A percentile compares a stretch with the other conserved stretches of the same genome.
Evolutionary conservation across 2,888 invertebrate species (phyloP).

Genomic region (Scaptomyza caliginosa): DNA sequence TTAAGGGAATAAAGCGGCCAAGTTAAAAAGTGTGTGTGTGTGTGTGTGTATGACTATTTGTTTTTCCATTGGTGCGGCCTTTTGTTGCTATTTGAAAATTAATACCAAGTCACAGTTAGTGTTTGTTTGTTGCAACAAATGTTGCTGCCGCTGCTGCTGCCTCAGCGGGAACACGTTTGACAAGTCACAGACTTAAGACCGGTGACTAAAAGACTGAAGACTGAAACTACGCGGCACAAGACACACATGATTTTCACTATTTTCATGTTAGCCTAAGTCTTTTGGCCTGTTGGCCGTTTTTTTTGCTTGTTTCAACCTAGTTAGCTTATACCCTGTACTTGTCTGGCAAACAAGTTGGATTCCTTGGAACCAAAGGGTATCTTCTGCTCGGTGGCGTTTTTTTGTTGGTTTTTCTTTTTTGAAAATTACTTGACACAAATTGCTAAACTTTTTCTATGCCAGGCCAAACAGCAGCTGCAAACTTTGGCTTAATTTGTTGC

Average conservation of each 20-base stretch:
- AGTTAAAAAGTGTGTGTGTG: slow-evolving; percentile 13
- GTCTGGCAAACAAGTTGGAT: no score
- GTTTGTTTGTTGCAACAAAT: slow-evolving; percentile 32
- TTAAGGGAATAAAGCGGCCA: slow-evolving; percentile 30
- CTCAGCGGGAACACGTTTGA: slow-evolving; percentile 76
- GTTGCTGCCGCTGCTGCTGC: slow-evolving; percentile 33
- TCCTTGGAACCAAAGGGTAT: no score
- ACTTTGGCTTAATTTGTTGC: slow-evolving; percentile 65
- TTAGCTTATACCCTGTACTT: slow-evolving; percentile 17
- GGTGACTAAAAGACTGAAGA: slow-evolving; percentile 40
- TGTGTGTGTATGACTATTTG: slow-evolving; percentile 45
- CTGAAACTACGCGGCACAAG: slow-evolving; percentile 23
- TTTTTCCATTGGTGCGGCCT: slow-evolving; percentile 39
- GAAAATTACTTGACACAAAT: slow-evolving; percentile 73
- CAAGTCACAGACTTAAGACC: slow-evolving; percentile 63
- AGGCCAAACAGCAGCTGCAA: slow-evolving; percentile 47
- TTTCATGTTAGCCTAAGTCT: slow-evolving; percentile 69
- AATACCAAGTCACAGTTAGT: slow-evolving; percentile 73
- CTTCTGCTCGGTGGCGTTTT: not conserved
- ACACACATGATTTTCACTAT: slow-evolving; percentile 79
- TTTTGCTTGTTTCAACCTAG: slow-evolving; percentile 12
- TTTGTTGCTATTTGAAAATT: slow-evolving; percentile 52
- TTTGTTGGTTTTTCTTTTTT: slow-evolving; percentile 1
- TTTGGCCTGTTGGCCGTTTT: slow-evolving; percentile 32
- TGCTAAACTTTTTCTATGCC: slow-evolving; percentile 67